Evolutionary conservation across 2,888 invertebrate genomes (phyloP).

Genomic region (Tetanocera ferruginea): DNA sequence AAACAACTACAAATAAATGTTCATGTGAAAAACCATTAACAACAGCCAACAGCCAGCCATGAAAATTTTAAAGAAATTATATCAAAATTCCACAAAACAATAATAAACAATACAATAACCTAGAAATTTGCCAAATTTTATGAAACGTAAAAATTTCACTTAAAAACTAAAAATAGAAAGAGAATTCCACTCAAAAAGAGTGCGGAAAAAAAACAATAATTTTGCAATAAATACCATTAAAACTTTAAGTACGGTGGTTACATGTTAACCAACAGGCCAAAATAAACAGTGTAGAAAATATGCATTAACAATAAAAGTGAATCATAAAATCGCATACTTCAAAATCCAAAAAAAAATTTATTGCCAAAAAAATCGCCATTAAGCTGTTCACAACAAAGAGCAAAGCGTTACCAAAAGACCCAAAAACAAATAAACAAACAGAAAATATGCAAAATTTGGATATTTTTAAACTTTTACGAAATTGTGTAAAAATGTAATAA

Average conservation of each 20-base stretch:
- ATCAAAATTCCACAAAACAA: constrained; percentile 4
- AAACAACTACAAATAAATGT: not conserved
- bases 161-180: no score
- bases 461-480: constrained; percentile 20
- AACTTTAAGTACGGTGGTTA: not conserved
- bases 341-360: no score
- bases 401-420: not conserved
- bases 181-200: no score
- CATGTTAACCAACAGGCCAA: not conserved
- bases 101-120: not conserved
- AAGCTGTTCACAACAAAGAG: not conserved
- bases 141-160: not conserved
- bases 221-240: not conserved
- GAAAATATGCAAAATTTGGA: not conserved
- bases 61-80: not conserved
- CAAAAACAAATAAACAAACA: not conserved
- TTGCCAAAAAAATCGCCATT: no score
- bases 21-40: not conserved
- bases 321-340: not conserved
- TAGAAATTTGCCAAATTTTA: not conserved
- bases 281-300: not conserved
- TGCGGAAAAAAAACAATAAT: no score
- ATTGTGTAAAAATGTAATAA: constrained; percentile 8
- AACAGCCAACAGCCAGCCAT: no score
- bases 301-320: not conserved